A percentile compares a stretch with the other conserved stretches of the same genome.
Conservation (phyloP, 2,888 invertebrate species). For the Herminia tarsipennalis region DNA sequence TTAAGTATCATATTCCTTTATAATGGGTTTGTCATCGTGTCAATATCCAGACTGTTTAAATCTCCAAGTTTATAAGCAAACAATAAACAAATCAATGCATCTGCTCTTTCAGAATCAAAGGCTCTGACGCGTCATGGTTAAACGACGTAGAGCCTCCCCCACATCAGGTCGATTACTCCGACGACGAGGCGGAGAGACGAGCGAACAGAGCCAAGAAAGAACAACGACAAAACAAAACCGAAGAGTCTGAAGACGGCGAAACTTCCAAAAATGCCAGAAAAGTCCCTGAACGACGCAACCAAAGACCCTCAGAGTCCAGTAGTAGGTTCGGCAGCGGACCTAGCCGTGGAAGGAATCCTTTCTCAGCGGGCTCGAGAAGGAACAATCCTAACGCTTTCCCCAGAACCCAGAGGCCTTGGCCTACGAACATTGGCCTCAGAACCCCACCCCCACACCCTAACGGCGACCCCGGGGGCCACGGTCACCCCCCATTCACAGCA, state of each 20-base stretch:
- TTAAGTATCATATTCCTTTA: too few species aligned
- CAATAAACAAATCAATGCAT: background rate
- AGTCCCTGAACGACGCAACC: conserved; percentile 64
- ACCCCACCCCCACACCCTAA: conserved; percentile 60
- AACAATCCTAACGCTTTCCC: conserved; percentile 55
- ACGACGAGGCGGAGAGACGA: conserved; percentile 93
- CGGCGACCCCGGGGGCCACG: conserved; percentile 29
- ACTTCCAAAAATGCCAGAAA: conserved; percentile 60
- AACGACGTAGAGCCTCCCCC: conserved; percentile 94
- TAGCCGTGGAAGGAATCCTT: conserved; percentile 67
- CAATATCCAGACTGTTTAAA: too few species aligned
- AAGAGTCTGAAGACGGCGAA: conserved; percentile 61
- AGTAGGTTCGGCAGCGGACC: conserved; percentile 74
- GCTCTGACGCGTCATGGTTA: conserved; percentile 95
- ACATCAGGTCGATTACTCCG: conserved; percentile 91
- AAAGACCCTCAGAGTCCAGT: conserved; percentile 75
- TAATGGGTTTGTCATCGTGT: too few species aligned
- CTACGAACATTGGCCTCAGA: conserved; percentile 46
- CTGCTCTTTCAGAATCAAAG: conserved; percentile 87
- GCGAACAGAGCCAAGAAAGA: conserved; percentile 72
- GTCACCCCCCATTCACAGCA: conserved; percentile 43
- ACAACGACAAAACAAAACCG: conserved; percentile 53
- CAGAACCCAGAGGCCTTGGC: conserved; percentile 57
- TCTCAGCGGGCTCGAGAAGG: conserved; percentile 59
- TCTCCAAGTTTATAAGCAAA: too few species aligned